Conservation (phyloP, 2,797 vertebrate genomes). For the Micromesistius poutassou region DNA sequence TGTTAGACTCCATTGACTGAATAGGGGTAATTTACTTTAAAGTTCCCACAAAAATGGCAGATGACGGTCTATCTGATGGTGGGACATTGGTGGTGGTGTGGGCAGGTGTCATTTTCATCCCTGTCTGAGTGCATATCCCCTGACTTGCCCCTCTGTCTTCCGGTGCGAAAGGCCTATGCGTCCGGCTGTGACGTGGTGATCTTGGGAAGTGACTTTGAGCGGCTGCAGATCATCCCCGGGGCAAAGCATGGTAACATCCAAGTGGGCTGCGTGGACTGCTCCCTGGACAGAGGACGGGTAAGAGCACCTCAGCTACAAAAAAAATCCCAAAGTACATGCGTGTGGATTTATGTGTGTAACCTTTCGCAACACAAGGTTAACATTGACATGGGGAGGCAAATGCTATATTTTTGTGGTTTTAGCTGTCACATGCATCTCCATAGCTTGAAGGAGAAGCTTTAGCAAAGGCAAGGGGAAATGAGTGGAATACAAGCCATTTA, state of each 20-base stretch:
- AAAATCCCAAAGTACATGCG: no score
- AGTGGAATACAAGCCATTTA: background rate
- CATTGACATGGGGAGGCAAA: background rate
- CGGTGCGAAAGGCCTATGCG: slow-evolving; percentile 83
- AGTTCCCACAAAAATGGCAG: background rate
- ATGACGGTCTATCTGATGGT: slow-evolving; percentile 12
- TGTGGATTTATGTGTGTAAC: no score
- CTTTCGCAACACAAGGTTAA: no score
- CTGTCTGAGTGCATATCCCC: slow-evolving; percentile 12
- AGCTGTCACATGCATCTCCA: background rate
- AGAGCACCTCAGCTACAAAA: slow-evolving; percentile 22
- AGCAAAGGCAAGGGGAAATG: background rate
- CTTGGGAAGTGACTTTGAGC: slow-evolving; percentile 94
- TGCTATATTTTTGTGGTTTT: background rate
- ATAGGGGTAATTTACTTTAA: no score
- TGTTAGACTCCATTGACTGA: no score
- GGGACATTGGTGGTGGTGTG: slow-evolving; percentile 23
- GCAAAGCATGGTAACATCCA: slow-evolving; percentile 97
- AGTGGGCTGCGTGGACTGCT: slow-evolving; percentile 96
- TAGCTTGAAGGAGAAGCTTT: background rate
- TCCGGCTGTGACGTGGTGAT: slow-evolving; percentile 98
- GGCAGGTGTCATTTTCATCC: background rate
- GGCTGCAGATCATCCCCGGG: slow-evolving; percentile 96
- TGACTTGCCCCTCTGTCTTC: slow-evolving; percentile 21
- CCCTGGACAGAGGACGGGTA: slow-evolving; percentile 92